Conservation (phyloP, 2,797 vertebrate species). For the Rhinogobio ventralis region DNA sequence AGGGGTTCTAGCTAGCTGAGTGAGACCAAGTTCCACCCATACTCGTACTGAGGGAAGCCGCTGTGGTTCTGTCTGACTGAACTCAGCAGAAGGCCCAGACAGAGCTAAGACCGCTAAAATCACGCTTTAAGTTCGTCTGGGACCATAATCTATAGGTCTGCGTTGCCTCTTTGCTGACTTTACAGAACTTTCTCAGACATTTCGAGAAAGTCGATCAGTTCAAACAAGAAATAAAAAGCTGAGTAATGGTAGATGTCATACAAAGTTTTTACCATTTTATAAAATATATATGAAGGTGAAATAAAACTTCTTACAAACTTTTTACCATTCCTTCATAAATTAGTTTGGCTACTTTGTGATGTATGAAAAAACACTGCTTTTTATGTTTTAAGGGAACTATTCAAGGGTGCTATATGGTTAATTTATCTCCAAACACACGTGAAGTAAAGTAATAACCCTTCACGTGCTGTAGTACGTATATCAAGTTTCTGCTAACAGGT, state of each 20-base stretch:
- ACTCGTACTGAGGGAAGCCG: conserved; percentile 24
- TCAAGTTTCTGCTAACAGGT: conserved; percentile 23
- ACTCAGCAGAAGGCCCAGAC: conserved; percentile 22
- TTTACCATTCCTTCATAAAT: neutral
- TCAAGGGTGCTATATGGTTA: neutral
- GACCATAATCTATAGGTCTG: conserved; percentile 10
- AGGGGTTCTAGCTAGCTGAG: neutral
- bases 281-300: neutral
- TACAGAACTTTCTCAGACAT: no score
- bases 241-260: neutral
- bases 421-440: neutral
- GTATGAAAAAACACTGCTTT: neutral
- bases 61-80: conserved; percentile 3
- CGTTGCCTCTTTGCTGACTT: conserved; percentile 4
- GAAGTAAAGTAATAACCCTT: neutral
- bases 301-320: neutral
- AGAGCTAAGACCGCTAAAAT: neutral
- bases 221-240: neutral
- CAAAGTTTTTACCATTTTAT: neutral
- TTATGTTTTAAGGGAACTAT: neutral
- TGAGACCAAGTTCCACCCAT: conserved; percentile 41
- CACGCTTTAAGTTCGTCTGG: neutral
- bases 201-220: neutral
- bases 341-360: neutral
- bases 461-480: neutral